Evolutionary conservation across 2,113 vertebrate species (phyloP).

Genomic region (Xenopus borealis): DNA sequence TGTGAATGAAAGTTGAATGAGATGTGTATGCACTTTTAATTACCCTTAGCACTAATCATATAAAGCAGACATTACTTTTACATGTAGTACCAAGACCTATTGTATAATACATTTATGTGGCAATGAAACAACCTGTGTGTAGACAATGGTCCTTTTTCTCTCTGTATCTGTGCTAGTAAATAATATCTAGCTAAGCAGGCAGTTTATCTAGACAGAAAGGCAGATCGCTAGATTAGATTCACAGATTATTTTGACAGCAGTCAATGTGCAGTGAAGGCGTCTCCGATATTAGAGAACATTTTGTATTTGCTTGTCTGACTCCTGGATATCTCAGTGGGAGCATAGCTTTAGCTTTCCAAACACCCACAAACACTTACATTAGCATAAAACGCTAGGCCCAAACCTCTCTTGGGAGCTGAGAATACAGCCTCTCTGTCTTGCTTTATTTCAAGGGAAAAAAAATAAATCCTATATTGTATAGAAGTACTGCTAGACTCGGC

Average conservation of each 20-base stretch:
- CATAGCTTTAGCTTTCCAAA: conserved; percentile 32
- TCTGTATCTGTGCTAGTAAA: too few species aligned
- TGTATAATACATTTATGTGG: too few species aligned
- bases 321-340: conserved; percentile 1
- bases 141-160: too few species aligned
- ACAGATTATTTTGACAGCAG: conserved; percentile 9
- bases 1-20: too few species aligned
- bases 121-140: too few species aligned
- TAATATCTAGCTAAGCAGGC: too few species aligned
- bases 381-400: conserved; percentile 19
- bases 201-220: too few species aligned
- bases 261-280: conserved; percentile 4
- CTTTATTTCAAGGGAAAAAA: not conserved
- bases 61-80: too few species aligned
- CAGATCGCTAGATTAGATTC: not conserved
- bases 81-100: too few species aligned
- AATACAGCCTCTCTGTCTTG: not conserved
- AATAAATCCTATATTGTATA: not conserved
- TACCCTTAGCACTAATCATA: too few species aligned
- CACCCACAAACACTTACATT: conserved; percentile 23
- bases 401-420: conserved; percentile 5
- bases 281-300: conserved; percentile 15
- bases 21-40: too few species aligned
- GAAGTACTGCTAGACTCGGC: not conserved
- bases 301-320: conserved; percentile 9